Evolutionary conservation across 1,140 invertebrate species (phyloP), one percentile per base, ranked within the genome.

Genomic region (Hycleus phaleratus): DNA sequence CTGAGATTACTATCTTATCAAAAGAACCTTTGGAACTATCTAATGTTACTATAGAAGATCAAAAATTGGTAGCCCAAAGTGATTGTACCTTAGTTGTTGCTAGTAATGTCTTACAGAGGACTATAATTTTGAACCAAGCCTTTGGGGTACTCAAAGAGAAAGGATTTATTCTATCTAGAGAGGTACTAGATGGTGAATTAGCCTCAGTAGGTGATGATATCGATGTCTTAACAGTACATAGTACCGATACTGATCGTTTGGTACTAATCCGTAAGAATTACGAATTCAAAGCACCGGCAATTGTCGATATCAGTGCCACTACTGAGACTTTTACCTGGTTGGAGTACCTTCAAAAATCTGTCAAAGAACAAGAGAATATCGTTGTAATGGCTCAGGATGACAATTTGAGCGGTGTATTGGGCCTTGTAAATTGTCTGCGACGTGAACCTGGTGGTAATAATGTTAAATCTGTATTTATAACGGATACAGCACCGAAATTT

Each of bases 351-450:
- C 80, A 84, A 69, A 75, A 78, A 46, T 73, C 77, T 8, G 62
- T 82, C 1, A 78, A 82, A 58, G 76, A 79, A 62, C 73, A 74
- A 4, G 76, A 74, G 2, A 73, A 77, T 46, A 62, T 85, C n/a
- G 68, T 88, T 4, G 62, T 86, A 0, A 80, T 83, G 45, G 74
- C 77, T 5, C 78, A 84, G 71, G 78, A 80, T 62, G 82, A 85
- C 57, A 71, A 72, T 18, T 71, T 81, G 3, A 88, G 81, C 74
- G 94, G 95, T 38, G 74, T 94, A 9, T 66, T 95, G 25, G 94
- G 95, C 10, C 73, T 97, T 11, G 79, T 86, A 0, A 90, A 90
- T 50, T 90, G 87, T 67, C 59, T 90, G 0, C 76, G 82, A 59
- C 83, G 78, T 65, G 88, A 91, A 66, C 82, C 82, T 4, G 81